Evolutionary conservation across 2,888 invertebrate species (phyloP).

Genomic region (Xylota segnis): DNA sequence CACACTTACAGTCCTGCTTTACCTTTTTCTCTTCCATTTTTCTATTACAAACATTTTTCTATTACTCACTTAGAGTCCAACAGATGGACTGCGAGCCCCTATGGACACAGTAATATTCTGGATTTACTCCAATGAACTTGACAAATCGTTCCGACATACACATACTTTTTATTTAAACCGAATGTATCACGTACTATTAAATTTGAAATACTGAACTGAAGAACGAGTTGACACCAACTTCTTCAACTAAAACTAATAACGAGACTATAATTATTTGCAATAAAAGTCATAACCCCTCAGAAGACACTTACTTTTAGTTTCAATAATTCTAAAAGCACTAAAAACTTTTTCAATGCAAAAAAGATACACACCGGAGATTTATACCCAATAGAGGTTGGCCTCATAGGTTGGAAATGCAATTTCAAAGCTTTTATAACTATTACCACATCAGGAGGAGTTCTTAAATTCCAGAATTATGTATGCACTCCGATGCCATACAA

Average conservation of each 20-base stretch:
- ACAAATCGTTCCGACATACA: no score
- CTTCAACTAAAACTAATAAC: slow-evolving; percentile 14
- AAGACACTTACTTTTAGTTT: background rate
- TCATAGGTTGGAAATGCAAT: slow-evolving; percentile 27
- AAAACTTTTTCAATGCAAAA: slow-evolving; percentile 6
- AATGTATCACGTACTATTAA: no score
- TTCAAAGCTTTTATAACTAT: slow-evolving; percentile 24
- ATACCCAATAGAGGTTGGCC: slow-evolving; percentile 17
- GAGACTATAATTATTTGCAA: background rate
- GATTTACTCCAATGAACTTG: no score
- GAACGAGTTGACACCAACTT: slow-evolving; percentile 4
- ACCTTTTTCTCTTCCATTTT: no score
- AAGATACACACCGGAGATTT: background rate
- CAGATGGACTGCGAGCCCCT: no score
- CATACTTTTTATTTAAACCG: no score
- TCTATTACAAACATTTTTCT: no score
- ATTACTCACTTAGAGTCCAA: no score
- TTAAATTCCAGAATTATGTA: background rate
- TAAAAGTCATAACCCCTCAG: background rate
- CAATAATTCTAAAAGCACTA: background rate
- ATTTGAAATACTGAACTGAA: no score
- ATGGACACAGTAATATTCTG: no score
- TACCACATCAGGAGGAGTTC: slow-evolving; percentile 6
- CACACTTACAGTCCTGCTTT: no score
- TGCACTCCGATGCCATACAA: background rate